phyloP scores from a whole-genome alignment of 2,888 invertebrate genomes.

The Gerris lacustris region DNA sequence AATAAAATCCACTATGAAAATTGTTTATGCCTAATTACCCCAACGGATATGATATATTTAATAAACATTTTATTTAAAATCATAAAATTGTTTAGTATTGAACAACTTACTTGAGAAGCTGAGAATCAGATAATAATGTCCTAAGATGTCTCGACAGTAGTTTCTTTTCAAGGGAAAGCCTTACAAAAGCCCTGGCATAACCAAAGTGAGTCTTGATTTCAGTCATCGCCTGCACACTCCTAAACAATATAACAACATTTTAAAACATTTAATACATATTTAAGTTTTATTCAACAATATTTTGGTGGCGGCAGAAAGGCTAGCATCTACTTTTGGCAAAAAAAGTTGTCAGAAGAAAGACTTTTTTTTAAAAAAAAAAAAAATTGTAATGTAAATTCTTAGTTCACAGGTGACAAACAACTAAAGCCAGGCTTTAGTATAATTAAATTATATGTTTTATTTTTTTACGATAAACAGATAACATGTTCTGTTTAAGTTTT shows the following conservation, averaged over 20 bases:
- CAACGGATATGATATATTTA: no score
- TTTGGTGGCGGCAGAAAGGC: neutral
- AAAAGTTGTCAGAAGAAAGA: no score
- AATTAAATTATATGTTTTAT: no score
- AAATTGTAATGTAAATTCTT: no score
- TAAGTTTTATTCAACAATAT: neutral
- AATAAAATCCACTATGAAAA: no score
- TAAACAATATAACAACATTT: conserved; percentile 33
- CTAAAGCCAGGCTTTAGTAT: no score
- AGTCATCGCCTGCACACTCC: conserved; percentile 85
- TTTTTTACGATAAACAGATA: no score
- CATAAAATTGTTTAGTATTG: neutral
- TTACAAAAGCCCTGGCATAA: conserved; percentile 88
- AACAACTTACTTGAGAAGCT: conserved; percentile 47
- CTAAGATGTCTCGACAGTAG: conserved; percentile 84
- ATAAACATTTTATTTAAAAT: no score
- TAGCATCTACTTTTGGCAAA: neutral
- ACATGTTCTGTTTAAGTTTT: no score
- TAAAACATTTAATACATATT: conserved; percentile 7
- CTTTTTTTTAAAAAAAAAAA: no score
- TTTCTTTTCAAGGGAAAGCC: conserved; percentile 91
- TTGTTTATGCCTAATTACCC: no score
- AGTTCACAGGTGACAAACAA: no score
- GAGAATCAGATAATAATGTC: conserved; percentile 66
- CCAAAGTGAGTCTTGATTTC: conserved; percentile 98